phyloP scores from a whole-genome alignment of 2,888 invertebrate genomes.

The Heteromurus nitidus region DNA sequence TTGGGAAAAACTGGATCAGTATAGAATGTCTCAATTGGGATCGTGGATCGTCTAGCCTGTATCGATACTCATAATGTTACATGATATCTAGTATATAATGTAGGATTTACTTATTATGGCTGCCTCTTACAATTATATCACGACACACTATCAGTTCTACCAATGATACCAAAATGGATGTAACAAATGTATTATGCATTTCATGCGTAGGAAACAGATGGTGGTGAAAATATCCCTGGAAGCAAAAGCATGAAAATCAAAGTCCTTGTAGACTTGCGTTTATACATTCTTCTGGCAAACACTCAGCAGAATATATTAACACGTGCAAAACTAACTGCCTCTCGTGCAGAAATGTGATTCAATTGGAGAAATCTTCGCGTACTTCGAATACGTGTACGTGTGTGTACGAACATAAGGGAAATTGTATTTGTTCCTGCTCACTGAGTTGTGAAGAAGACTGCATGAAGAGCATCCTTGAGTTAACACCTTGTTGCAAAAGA shows the following conservation, averaged over 20 bases:
- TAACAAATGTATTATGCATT: background rate
- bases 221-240: background rate
- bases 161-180: background rate
- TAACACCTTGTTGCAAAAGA: no score
- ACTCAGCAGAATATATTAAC: background rate
- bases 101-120: background rate
- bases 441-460: no score
- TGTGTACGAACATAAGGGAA: background rate
- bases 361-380: background rate
- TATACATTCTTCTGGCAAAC: background rate
- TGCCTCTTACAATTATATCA: no score
- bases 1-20: background rate
- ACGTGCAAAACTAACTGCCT: slow-evolving; percentile 6
- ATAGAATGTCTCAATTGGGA: background rate
- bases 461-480: no score
- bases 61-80: background rate
- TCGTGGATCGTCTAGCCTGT: no score
- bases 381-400: background rate
- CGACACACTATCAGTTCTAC: background rate
- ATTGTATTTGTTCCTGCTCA: background rate
- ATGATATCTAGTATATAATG: background rate
- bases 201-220: background rate
- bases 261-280: background rate
- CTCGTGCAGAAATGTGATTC: background rate
- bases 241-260: background rate